Evolutionary conservation across 2,113 vertebrate species (phyloP), one percentile per base, ranked within the genome.

Genomic region (Oryzias javanicus): DNA sequence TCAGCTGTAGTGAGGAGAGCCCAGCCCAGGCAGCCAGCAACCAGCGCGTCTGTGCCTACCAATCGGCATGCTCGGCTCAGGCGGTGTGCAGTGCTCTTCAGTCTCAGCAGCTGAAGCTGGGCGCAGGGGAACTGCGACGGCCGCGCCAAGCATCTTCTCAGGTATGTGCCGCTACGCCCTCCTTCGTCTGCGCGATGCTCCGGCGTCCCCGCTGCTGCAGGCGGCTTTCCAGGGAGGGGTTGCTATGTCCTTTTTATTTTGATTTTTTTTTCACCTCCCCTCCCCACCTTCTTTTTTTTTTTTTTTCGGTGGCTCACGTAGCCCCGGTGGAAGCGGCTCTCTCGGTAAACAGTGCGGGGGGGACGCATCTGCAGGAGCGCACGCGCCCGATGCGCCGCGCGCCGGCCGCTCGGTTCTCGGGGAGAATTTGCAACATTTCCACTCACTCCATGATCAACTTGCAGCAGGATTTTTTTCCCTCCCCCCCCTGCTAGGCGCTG

Each of bases 51-150:
- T 85, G 70, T 79, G 75, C 89, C 85, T 75, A 60, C 84, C 90
- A 89, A 87, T 86, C 51, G 86, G 87, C 83, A 89, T 86, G 89
- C 90, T 87, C 87, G 70, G 85, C 83, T 84, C 84, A 69, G 81
- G 82, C 72, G 76, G 66, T 70, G 86, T 79, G 90, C 89, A 80
- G 67, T 71, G 84, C 83, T 82, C 78, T 35, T 76, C 83, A 82
- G 85, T 84, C 82, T 83, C 86, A 85, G 88, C 87, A 78, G 78
- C 78, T 60, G 74, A 72, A 77, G 90, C 88, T 84, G 88, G 81
- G 90, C 86, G 88, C 87, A 86, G 84, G 87, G 85, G 81, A 86
- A 89, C 86, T 78, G 90, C 88, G 83, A 81, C 89, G 84, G 86
- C 89, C 86, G 84, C 85, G 80, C 86, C 84, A 82, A 87, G 83